phyloP scores from a whole-genome alignment of 2,888 invertebrate species.

The Adela reaumurella region DNA sequence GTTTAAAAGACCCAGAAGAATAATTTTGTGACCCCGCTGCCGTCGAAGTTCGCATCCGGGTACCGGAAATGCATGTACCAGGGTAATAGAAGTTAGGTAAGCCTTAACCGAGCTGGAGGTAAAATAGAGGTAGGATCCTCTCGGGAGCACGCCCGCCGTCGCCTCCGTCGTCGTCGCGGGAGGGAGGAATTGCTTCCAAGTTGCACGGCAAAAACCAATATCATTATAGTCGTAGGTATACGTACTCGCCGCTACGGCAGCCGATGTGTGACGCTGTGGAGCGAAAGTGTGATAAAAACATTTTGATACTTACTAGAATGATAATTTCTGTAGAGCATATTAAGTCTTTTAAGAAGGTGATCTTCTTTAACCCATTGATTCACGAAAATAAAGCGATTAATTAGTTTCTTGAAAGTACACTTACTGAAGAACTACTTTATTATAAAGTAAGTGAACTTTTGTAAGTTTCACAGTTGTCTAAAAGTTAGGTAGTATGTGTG shows the following conservation, averaged over 20 bases:
- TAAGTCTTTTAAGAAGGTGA: no score
- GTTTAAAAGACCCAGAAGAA: no score
- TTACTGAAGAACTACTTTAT: no score
- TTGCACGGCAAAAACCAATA: slow-evolving; percentile 43
- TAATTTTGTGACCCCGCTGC: background rate
- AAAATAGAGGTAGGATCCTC: slow-evolving; percentile 34
- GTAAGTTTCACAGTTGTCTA: no score
- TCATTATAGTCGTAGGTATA: slow-evolving; percentile 25
- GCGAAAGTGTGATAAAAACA: no score
- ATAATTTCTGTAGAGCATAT: no score
- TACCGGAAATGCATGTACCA: background rate
- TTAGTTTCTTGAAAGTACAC: no score
- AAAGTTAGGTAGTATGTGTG: no score
- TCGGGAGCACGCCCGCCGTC: slow-evolving; percentile 16
- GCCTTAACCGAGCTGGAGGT: slow-evolving; percentile 22
- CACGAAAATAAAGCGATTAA: no score
- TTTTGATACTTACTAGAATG: no score
- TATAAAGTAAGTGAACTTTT: no score
- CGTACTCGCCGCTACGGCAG: background rate
- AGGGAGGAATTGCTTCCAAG: slow-evolving; percentile 14
- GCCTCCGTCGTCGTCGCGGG: background rate
- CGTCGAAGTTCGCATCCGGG: background rate
- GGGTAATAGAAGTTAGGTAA: slow-evolving; percentile 12
- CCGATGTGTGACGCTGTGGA: background rate
- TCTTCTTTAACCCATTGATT: no score